Conservation (phyloP, 2,113 vertebrate species). For the Sylvietta virens region DNA sequence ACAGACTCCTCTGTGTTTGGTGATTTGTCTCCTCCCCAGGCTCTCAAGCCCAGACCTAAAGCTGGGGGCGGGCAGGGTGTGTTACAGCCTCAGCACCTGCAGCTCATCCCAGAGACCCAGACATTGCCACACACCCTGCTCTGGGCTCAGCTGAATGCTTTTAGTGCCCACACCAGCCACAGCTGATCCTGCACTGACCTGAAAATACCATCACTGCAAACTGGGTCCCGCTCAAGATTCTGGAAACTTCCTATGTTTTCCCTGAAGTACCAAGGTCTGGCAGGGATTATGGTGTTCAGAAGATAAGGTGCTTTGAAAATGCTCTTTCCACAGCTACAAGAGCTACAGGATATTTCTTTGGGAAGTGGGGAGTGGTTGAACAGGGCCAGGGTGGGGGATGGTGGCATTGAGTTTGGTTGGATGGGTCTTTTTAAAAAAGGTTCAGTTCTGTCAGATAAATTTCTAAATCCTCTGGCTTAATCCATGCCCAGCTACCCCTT, state of each 20-base stretch:
- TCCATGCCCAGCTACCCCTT: neutral
- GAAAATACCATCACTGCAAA: neutral
- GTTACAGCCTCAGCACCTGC: neutral
- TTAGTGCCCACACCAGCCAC: neutral
- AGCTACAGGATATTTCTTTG: neutral
- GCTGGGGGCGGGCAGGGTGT: neutral
- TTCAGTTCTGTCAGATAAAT: neutral
- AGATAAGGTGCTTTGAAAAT: neutral
- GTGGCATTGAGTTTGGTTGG: neutral
- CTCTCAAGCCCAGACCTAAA: neutral
- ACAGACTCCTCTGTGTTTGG: fast-evolving
- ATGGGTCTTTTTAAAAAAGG: neutral
- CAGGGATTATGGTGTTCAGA: neutral
- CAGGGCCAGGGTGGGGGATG: fast-evolving
- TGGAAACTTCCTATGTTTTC: neutral
- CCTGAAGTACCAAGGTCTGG: neutral
- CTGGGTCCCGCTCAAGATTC: neutral
- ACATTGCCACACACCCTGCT: neutral
- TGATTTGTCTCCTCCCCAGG: neutral
- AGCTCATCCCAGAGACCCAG: neutral
- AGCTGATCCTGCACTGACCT: neutral
- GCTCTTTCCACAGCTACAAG: neutral
- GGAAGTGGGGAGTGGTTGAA: neutral
- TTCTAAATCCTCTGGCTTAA: neutral
- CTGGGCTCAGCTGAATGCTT: neutral